These are phyloP conservation scores for Ictalurus furcatus DNA, from an alignment of 2,113 vertebrate genomes.

Conservation along the genomic window DNA sequence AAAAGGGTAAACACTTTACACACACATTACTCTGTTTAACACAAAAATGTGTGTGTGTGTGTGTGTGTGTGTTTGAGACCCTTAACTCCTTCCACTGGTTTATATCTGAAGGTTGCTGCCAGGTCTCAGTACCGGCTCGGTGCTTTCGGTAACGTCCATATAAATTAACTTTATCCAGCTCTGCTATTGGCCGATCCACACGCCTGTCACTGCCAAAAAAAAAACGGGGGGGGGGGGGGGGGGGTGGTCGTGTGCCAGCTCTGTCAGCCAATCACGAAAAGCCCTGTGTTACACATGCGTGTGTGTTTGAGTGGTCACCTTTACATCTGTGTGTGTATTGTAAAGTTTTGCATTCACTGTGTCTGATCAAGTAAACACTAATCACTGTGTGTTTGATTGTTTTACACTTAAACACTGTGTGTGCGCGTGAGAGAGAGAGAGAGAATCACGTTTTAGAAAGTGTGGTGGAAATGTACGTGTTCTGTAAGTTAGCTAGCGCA, in stretches of 20 bases:
- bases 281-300: conserved; percentile 54
- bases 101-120: conserved; percentile 98
- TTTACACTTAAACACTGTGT: not conserved
- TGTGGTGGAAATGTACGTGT: too few species aligned
- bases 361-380: not conserved
- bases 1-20: conserved; percentile 87
- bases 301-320: conserved; percentile 63
- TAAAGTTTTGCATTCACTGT: not conserved
- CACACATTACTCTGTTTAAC: not conserved
- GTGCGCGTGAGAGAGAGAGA: too few species aligned
- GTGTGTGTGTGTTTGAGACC: not conserved
- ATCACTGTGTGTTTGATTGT: not conserved
- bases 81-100: conserved; percentile 70
- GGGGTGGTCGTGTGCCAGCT: not conserved
- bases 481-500: too few species aligned
- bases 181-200: conserved; percentile 83
- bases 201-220: conserved; percentile 50
- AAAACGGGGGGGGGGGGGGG: not conserved
- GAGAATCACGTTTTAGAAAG: too few species aligned
- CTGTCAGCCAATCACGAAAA: conserved; percentile 63
- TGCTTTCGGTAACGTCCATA: conserved; percentile 85
- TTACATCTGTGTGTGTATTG: conserved; percentile 29
- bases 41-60: not conserved
- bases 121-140: conserved; percentile 92
- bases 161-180: conserved; percentile 79